A percentile compares a stretch with the other conserved stretches of the same genome.
These are phyloP conservation scores for Mesoclemmys tuberculata DNA, from an alignment of 2,113 vertebrate species.

Conservation along the genomic window DNA sequence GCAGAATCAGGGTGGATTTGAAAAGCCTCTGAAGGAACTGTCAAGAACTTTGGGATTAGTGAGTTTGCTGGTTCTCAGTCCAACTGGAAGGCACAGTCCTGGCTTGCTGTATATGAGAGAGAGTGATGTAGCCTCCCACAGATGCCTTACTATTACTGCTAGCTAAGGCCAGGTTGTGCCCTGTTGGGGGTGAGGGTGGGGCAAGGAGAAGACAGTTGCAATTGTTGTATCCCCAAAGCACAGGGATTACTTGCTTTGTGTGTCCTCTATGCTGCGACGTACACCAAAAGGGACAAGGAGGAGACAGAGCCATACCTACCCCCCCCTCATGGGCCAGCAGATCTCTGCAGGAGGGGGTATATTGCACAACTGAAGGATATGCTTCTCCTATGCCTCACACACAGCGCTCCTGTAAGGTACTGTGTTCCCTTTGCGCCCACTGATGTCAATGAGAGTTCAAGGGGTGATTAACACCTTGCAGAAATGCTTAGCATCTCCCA, in stretches of 20 bases:
- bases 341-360: fast-evolving
- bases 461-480: neutral
- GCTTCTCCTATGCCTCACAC: neutral
- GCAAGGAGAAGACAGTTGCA: neutral
- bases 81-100: neutral
- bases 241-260: neutral
- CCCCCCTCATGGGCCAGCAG: neutral
- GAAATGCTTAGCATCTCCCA: neutral
- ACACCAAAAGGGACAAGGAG: neutral
- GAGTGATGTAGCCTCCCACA: neutral
- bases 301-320: fast-evolving
- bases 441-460: neutral
- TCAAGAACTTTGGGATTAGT: neutral
- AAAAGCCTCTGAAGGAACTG: neutral
- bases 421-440: neutral
- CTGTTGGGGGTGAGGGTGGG: too few relatives aligned
- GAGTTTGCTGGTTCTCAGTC: neutral
- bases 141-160: neutral
- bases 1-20: neutral
- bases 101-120: neutral
- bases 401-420: neutral
- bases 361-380: neutral
- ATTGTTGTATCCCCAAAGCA: neutral
- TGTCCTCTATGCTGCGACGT: neutral
- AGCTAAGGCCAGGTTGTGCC: neutral